phyloP scores from a whole-genome alignment of 2,888 invertebrate species.

The Melikaiella ostensackeni region DNA sequence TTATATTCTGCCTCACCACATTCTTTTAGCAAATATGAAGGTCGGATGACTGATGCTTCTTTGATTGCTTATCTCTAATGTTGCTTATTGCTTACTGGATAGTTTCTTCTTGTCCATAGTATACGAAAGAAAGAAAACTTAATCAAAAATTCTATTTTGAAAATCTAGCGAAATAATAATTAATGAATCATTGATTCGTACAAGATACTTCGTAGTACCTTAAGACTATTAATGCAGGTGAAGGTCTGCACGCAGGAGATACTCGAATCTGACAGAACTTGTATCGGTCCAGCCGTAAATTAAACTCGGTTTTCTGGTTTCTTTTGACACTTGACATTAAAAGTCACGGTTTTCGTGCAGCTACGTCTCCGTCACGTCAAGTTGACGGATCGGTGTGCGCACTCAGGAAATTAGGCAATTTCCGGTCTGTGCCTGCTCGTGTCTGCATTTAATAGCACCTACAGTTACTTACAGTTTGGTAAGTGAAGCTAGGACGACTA shows the following conservation, averaged over 20 bases:
- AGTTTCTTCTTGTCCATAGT: background rate
- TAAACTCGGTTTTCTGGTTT: slow-evolving; percentile 59
- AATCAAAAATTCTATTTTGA: background rate
- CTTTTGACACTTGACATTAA: slow-evolving; percentile 77
- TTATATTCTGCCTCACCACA: slow-evolving; percentile 52
- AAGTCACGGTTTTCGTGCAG: slow-evolving; percentile 75
- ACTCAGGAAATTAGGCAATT: slow-evolving; percentile 78
- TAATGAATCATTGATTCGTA: too few relatives aligned
- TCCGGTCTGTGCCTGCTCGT: slow-evolving; percentile 75
- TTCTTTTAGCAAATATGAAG: slow-evolving; percentile 26
- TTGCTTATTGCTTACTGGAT: slow-evolving; percentile 27
- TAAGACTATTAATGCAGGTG: too few relatives aligned
- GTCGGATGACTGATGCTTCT: slow-evolving; percentile 32
- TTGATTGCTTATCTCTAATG: slow-evolving; percentile 37
- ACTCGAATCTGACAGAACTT: background rate
- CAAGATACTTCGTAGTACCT: too few relatives aligned
- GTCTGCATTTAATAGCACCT: slow-evolving; percentile 75
- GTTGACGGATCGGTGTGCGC: slow-evolving; percentile 77
- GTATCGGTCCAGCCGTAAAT: slow-evolving; percentile 44
- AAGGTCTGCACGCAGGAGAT: too few relatives aligned
- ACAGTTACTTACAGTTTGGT: slow-evolving; percentile 66
- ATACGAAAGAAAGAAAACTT: background rate
- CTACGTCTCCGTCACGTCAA: slow-evolving; percentile 75
- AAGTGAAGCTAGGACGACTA: slow-evolving; percentile 61
- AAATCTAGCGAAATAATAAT: too few relatives aligned